Evolutionary conservation across 2,113 vertebrate species (phyloP), one percentile per base, ranked within the genome.

Genomic region (Chaetura pelagica): DNA sequence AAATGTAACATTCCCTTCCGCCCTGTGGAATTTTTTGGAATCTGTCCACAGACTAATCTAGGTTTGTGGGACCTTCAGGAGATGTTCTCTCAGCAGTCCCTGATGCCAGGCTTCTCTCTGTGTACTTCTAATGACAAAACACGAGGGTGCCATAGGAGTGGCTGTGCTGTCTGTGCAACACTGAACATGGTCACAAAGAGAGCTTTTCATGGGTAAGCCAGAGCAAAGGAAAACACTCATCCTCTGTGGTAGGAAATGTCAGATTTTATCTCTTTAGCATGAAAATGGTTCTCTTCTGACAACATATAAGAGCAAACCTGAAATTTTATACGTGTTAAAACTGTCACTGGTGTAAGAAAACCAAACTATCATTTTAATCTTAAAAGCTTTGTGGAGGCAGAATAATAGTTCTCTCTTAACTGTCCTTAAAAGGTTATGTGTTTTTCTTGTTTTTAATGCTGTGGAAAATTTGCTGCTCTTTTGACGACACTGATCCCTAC

Each of bases 381-480:
- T 93, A 93, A 96, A 86, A 96, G 94, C 94, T 93, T 92, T 89
- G 83, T 95, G 94, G 86, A 95, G 95, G 93, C 92, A 96, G 94
- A 75, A 87, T 95, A 92, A 92, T 63, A 75, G 73, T 80, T 67
- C 57, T 71, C 72, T 95, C 64, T 84, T 88, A 95, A 90, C 80
- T 90, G 86, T 57, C 93, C 91, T 94, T 96, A 93, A 97, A 94
- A 93, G 94, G 93, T 77, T 86, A 92, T 92, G 83, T n/a, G n/a
- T 64, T 94, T 86, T 91, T 24, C 84, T 85, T 0, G 0, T 82
- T 86, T 91, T 84, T 87, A 85, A 80, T 13, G 29, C 38, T 63
- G 49, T 79, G 94, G 86, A 92, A 89, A 89, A 86, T 83, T 89
- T 84, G 80, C 62, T 93, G 83, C 55, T 74, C 51, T 93, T 94